phyloP scores from a whole-genome alignment of 2,113 vertebrate species.

The Lutjanus erythropterus region DNA sequence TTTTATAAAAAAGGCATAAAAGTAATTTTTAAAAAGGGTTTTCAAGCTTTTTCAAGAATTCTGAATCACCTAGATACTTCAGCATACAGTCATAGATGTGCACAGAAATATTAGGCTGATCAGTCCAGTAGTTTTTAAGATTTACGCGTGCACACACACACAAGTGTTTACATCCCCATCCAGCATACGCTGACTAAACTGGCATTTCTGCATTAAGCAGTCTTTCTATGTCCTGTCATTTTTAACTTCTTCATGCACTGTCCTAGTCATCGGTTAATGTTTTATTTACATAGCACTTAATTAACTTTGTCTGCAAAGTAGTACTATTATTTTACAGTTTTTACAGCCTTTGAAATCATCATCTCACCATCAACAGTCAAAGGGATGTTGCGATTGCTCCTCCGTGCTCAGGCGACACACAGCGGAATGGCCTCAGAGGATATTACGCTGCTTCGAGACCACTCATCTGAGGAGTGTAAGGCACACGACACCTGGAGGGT shows the following conservation, averaged over 20 bases:
- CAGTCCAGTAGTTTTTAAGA: too few species aligned
- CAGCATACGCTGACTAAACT: too few species aligned
- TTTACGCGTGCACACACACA: too few species aligned
- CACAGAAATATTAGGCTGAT: too few species aligned
- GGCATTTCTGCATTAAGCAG: not conserved
- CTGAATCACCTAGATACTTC: too few species aligned
- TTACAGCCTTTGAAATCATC: not conserved
- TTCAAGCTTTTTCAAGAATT: too few species aligned
- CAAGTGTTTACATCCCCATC: too few species aligned
- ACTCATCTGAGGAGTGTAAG: constrained; percentile 51
- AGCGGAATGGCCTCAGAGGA: constrained; percentile 46
- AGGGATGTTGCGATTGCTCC: not conserved
- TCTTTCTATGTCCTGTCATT: not conserved
- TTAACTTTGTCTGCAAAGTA: not conserved
- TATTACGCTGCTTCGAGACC: constrained; percentile 40
- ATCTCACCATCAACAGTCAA: constrained; percentile 1
- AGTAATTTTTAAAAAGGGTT: too few species aligned
- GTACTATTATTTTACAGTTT: not conserved
- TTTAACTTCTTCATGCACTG: not conserved
- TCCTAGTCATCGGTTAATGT: not conserved
- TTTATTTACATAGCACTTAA: not conserved
- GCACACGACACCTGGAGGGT: constrained; percentile 74
- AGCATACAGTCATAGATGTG: too few species aligned
- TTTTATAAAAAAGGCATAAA: too few species aligned
- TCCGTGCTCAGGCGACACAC: not conserved